Evolutionary conservation across 2,113 vertebrate species (phyloP), one percentile per base, ranked within the genome.

Genomic region (Rhipidura dahli): DNA sequence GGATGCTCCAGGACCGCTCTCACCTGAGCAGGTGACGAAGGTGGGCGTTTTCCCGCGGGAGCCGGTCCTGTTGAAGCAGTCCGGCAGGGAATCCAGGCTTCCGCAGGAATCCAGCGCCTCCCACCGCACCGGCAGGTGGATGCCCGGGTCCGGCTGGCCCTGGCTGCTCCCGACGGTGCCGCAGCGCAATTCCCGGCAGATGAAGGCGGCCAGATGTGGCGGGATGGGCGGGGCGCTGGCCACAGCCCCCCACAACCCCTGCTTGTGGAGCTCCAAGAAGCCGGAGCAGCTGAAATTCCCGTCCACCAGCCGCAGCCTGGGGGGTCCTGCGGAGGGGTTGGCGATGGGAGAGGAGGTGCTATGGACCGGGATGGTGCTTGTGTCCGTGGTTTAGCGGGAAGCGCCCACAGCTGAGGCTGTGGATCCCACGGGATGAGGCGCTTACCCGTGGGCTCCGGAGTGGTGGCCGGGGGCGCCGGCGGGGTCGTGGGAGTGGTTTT

Each of bases 21-120:
- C 89, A 98, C 98, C 97, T 1, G 97, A 96, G 73, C 98, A 98
- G 95, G 92, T 10, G 60, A 98, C 14, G n/a, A 93, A 93, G 9
- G 97, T 93, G 0, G 81, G 80, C 0, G 0, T 12, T 51, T 13
- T 23, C 1, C 19, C 11, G 0, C 4, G 11, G 31, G n/a, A 6
- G 1, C 57, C 15, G 17, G 28, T 93, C 60, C 71, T 72, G 6
- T 51, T 42, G 93, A 97, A 97, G 83, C 97, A 98, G 2, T 83
- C 49, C 9, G 88, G 6, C 8, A 79, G 27, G 17, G 4, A 2
- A 0, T 0, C n/a, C n/a, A n/a, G 50, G 73, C 12, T 68, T 70
- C 1, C 7, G 0, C 39, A 96, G 60, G 64, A 10, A 64, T 61
- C 19, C 79, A 17, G 3, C 11, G 15, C 65, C 33, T 72, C 75